phyloP scores from a whole-genome alignment of 2,888 invertebrate genomes.

The Brachynemurus nebulosus region DNA sequence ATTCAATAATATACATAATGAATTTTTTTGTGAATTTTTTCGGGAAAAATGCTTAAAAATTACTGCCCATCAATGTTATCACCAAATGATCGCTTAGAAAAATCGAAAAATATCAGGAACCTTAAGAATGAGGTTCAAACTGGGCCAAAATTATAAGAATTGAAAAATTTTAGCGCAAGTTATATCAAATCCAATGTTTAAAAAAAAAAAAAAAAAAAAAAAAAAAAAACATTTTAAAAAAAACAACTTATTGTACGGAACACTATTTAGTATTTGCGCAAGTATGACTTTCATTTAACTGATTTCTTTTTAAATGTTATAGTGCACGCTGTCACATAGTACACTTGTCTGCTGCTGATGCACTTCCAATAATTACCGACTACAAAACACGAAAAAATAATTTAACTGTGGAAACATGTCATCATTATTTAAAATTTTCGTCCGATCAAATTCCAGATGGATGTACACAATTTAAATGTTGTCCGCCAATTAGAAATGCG shows the following conservation, averaged over 20 bases:
- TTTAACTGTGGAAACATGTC: slow-evolving; percentile 58
- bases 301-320: slow-evolving; percentile 10
- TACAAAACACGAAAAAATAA: slow-evolving; percentile 39
- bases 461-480: slow-evolving; percentile 56
- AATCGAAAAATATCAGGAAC: no score
- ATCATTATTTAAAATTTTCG: slow-evolving; percentile 51
- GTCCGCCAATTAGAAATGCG: slow-evolving; percentile 52
- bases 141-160: not conserved
- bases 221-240: not conserved
- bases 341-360: slow-evolving; percentile 49
- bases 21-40: no score
- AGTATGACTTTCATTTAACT: not conserved
- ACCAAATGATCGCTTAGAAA: no score
- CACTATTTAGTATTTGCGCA: not conserved
- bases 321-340: slow-evolving; percentile 53
- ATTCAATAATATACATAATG: no score
- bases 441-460: slow-evolving; percentile 48
- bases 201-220: no score
- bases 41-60: no score
- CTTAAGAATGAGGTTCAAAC: no score
- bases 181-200: not conserved
- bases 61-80: no score
- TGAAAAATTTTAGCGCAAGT: not conserved
- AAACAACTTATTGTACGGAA: no score
- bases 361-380: slow-evolving; percentile 40